These are phyloP conservation scores for Osmerus mordax DNA, from an alignment of 2,113 vertebrate genomes.

Conservation along the genomic window DNA sequence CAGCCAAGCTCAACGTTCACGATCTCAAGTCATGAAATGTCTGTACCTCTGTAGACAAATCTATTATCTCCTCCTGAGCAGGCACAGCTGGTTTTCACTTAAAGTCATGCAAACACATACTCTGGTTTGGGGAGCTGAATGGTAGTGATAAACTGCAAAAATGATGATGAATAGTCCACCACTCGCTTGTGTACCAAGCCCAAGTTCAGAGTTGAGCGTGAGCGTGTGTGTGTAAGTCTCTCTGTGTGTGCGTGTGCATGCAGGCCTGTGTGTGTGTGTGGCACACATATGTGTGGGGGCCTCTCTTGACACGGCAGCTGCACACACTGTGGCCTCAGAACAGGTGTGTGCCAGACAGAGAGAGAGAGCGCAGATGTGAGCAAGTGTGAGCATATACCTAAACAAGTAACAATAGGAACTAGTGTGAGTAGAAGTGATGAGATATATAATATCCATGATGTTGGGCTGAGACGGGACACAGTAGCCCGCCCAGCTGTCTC, in stretches of 20 bases:
- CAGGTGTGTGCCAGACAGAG: constrained; percentile 49
- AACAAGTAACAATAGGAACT: constrained; percentile 49
- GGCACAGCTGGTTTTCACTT: too few relatives aligned
- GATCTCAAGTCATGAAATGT: too few relatives aligned
- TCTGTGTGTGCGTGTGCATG: constrained; percentile 25
- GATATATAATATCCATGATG: constrained; percentile 55
- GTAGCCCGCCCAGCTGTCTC: constrained; percentile 60
- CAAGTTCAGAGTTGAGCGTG: not conserved
- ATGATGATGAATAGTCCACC: too few relatives aligned
- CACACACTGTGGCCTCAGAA: constrained; percentile 30
- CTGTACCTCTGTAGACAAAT: too few relatives aligned
- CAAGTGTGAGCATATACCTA: constrained; percentile 52
- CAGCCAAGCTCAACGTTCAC: too few relatives aligned
- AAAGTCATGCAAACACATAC: too few relatives aligned
- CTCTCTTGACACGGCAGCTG: constrained; percentile 53
- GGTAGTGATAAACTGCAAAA: too few relatives aligned
- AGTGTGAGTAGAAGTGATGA: constrained; percentile 43
- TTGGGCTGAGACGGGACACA: constrained; percentile 36
- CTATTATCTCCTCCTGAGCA: too few relatives aligned
- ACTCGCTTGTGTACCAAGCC: not conserved
- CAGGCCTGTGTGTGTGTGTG: constrained; percentile 15
- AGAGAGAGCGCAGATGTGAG: constrained; percentile 39
- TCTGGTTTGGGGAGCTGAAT: too few relatives aligned
- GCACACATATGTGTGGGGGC: constrained; percentile 12
- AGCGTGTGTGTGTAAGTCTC: not conserved